These are phyloP conservation scores for Vespertilio murinus DNA, from an alignment of 2,797 vertebrate species.

Conservation along the genomic window DNA sequence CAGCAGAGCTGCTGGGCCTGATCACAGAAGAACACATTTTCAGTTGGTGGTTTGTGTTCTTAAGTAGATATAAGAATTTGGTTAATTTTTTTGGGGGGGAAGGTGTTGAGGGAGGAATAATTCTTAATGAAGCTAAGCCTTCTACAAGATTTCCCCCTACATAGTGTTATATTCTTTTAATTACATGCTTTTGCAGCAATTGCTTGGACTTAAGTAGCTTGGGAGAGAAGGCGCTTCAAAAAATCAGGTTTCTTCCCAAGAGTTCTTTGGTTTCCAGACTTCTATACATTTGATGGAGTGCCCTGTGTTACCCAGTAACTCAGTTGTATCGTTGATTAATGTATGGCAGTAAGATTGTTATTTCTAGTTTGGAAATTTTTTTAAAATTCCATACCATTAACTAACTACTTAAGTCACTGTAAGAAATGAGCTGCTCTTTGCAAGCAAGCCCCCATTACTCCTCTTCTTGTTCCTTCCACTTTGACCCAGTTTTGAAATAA, in stretches of 20 bases:
- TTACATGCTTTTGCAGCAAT: slow-evolving; percentile 17
- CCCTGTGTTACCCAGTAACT: background rate
- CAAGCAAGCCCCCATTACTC: background rate
- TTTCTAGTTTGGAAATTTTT: background rate
- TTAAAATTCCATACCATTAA: background rate
- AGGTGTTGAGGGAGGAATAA: background rate
- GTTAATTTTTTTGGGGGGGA: background rate
- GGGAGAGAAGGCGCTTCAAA: background rate
- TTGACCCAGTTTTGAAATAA: slow-evolving; percentile 69
- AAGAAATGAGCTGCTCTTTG: slow-evolving; percentile 18
- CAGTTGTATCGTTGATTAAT: background rate
- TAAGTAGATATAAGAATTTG: background rate
- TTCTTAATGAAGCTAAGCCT: slow-evolving; percentile 24
- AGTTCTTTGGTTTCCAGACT: slow-evolving; percentile 4
- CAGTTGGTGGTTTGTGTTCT: slow-evolving; percentile 36
- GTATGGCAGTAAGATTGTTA: background rate
- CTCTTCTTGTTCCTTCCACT: slow-evolving; percentile 18
- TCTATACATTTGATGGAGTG: background rate
- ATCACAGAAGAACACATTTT: background rate
- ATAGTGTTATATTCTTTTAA: background rate
- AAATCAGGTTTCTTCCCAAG: background rate
- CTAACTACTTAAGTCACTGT: background rate
- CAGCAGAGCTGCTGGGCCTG: background rate
- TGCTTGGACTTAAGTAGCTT: slow-evolving; percentile 1
- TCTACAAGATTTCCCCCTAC: background rate